Conservation (phyloP, 2,113 vertebrate species). For the Zootoca vivipara region DNA sequence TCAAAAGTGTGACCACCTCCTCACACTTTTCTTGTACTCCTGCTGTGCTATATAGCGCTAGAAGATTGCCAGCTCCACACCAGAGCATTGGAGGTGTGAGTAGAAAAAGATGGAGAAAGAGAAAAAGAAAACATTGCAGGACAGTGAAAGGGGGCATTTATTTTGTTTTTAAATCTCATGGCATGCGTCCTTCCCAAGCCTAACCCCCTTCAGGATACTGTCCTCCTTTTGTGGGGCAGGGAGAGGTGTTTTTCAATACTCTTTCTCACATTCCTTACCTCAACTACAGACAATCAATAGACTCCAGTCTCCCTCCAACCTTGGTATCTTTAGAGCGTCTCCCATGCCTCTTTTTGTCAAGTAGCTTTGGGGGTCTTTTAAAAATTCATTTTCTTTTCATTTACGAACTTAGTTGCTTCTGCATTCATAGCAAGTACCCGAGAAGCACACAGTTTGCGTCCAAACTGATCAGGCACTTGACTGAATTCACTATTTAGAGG, state of each 20-base stretch:
- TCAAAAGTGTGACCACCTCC: no score
- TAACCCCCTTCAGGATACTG: background rate
- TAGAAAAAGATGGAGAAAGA: background rate
- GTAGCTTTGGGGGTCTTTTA: no score
- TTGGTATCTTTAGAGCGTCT: no score
- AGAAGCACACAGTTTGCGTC: no score
- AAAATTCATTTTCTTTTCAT: no score
- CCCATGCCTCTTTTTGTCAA: no score
- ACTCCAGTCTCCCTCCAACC: background rate
- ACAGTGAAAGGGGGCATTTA: background rate
- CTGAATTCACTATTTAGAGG: background rate
- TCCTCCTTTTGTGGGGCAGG: no score
- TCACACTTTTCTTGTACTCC: no score
- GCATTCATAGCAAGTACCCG: no score
- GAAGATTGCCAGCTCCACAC: background rate
- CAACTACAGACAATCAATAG: background rate
- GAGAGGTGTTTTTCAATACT: background rate
- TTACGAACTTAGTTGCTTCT: no score
- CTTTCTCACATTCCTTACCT: background rate
- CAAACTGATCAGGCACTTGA: background rate
- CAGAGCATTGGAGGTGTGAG: background rate
- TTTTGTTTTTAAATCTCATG: background rate
- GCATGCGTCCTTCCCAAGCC: background rate
- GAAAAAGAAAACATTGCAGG: background rate
- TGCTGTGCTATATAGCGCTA: background rate